Base-by-base conservation (phyloP, 2,888 invertebrate species). In the Nebria brevicollis region DNA sequence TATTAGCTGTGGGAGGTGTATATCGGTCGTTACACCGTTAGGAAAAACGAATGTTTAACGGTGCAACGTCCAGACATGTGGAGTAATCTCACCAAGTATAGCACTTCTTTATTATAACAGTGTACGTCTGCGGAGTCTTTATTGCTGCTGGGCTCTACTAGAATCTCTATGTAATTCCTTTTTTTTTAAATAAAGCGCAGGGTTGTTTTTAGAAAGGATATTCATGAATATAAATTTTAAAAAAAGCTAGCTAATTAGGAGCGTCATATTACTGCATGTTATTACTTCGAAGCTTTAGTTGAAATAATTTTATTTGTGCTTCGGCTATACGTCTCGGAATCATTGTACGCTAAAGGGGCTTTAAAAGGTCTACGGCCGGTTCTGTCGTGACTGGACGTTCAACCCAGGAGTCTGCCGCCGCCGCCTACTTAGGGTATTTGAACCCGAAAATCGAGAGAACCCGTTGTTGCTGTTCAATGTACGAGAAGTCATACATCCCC, bases 11-110 rank as follows among this genome's bases (percentile, higher is more conserved):
- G 54, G 25, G 20, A 25, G 15, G 68, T 15, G 25, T 68, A 72
- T 64, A 72, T 66, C 74, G 79, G 66, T 66, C 79, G 34, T 66
- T 79, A 79, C 79, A 75, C 79, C 74, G 79, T 79, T 79, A 79
- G 25, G 73, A n/a, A 41, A 73, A 73, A 42, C 68, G 75, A 54
- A 54, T 13, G 34, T 74, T 11, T 70, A 79, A 79, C 79, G 79
- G 79, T 79, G 79, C 79, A 79, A 72, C 77, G 77, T 72, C 54
- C 54, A 54, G 54, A 54, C 34, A 26, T 70, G 26, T 20, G 15
- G 25, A 15, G 25, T 70, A 70, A 70, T 25, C 66, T 73, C 25
- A 66, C 79, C 72, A 66, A 77, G 72, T 72, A 77, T 15, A 66
- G 68, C 42, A 66, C 66, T 76, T 66, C 34, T 54, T 66, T 66